Evolutionary conservation across 1,140 invertebrate species (phyloP), one percentile per base, ranked within the genome.

Genomic region (Cardiocondyla obscurior): DNA sequence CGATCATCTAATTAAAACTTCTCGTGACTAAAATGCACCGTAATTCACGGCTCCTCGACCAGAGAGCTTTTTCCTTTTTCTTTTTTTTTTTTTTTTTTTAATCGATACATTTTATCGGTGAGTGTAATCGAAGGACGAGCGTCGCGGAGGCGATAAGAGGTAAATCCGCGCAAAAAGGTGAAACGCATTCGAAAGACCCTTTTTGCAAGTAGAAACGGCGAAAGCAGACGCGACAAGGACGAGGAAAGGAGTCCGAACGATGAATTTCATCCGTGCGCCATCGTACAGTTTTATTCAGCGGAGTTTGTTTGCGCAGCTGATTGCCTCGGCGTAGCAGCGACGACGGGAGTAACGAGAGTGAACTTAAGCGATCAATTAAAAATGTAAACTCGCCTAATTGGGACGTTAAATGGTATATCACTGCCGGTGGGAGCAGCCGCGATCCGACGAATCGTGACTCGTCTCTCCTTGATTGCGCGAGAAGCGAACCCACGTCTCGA

Each of bases 331-430:
- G n/a, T 46, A 58, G 51, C n/a, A 30, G 22, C 62, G 30, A 55
- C 33, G 60, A 33, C 55, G n/a, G 14, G 64, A 57, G 69, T 33
- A 76, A 88, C 79, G 82, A 83, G 49, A 79, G 60, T 67, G 73
- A 64, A 76, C 73, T 88, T 88, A 81, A 88, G 57, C 76, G 76
- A 88, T 82, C 82, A 88, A 88, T 88, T 88, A 88, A 88, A 88
- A 88, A 88, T 88, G 86, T 87, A 88, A 88, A 88, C 86, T 77
- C 76, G 44, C 8, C 82, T 87, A 88, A 87, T 85, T 88, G 86
- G 36, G 64, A 77, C 51, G 60, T 87, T 88, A 88, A 87, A 84
- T 72, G 73, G 65, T 46, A 67, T 87, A 86, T 87, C 72, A 69
- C 85, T 62, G 62, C 33, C 28, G 16, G 49, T 2, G 46, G 46